Evolutionary conservation across 2,797 vertebrate genomes (phyloP), one percentile per base, ranked within the genome.

Genomic region (Parauchenoglanis ngamensis): DNA sequence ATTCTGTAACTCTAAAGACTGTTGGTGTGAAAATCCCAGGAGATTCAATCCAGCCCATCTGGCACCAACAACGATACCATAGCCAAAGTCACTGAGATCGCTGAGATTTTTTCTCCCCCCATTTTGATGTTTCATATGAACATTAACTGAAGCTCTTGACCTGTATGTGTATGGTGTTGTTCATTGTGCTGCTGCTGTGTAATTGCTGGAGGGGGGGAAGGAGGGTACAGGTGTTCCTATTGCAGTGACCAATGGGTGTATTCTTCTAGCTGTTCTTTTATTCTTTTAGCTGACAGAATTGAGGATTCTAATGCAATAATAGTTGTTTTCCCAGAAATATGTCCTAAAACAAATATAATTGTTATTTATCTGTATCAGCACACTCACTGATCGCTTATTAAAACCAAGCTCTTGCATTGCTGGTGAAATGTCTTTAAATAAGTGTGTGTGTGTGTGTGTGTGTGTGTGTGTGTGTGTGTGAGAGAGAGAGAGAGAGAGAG

Each of bases 381-480:
- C 46, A 35, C 31, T 78, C 61, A 68, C 35, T 57, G 77, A 70
- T 25, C 3, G 77, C 54, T 57, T 86, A 86, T 59, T 86, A 59
- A 81, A 81, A 31, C 15, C 63, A 76, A 57, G 63, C 17, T 19
- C 49, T 68, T 70, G 77, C 8, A 54, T 56, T 28, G 25, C 49
- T n/a, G n/a, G 49, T 19, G 25, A 54, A n/a, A 77, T 54, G n/a
- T 77, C 25, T 77, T 52, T 54, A 52, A 25, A n/a, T 49, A n/a
- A 5, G n/a, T 31, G 28, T 78, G 49, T 78, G 21, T 75, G 44
- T 75, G 72, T 28, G 13, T 76, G 73, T 52, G 49, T 52, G 81
- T 83, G 79, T 82, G 35, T 82, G 59, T 46, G 31, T 46, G 57
- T 49, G 79, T 49, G 57, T 4, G 72, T 31, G 57, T 46, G 31